Evolutionary conservation across 2,888 invertebrate species (phyloP), one percentile per base, ranked within the genome.

Genomic region (Maniola hyperantus): DNA sequence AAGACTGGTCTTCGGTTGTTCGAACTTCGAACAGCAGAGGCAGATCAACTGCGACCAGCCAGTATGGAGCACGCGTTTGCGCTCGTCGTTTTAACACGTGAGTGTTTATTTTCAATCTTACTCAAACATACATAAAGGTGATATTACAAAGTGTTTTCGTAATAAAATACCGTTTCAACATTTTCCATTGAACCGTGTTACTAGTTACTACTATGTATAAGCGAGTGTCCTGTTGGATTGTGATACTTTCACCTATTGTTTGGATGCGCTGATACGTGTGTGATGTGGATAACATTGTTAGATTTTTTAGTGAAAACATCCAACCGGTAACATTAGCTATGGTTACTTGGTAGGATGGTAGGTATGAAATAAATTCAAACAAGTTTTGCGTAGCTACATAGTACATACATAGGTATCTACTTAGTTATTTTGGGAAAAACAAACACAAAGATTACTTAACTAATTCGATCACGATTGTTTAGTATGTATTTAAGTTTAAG

Each of bases 71-170:
- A 81, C 85, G 83, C 69, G 72, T 77, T 74, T 67, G 71, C 78
- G 83, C 84, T 90, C 89, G 77, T 87, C 83, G 82, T 88, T 87
- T 76, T 89, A 87, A 84, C 88, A 78, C 76, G 91, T 91, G 75
- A 91, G 91, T 89, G 61, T 44, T 66, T 54, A 58, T 20, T 59
- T 39, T 66, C 62, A 53, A 39, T 58, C 65, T 66, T 64, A 67
- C 50, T 46, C 7, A 2, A 4, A 15, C 48, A 33, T 6, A 13
- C 8, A 64, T 66, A 69, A 42, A 39, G 60, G 18, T 15, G 46
- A 54, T 53, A 54, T 51, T 63, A 13, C 13, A 34, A 26, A 53
- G 36, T 42, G 18, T 20, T 39, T 42, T 34, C 13, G 15, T 39
- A 53, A 57, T 18, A 53, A 42, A 62, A 64, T 65, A 68, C 71